These are phyloP conservation scores for Vimba vimba DNA, from an alignment of 2,113 vertebrate genomes.

Conservation along the genomic window DNA sequence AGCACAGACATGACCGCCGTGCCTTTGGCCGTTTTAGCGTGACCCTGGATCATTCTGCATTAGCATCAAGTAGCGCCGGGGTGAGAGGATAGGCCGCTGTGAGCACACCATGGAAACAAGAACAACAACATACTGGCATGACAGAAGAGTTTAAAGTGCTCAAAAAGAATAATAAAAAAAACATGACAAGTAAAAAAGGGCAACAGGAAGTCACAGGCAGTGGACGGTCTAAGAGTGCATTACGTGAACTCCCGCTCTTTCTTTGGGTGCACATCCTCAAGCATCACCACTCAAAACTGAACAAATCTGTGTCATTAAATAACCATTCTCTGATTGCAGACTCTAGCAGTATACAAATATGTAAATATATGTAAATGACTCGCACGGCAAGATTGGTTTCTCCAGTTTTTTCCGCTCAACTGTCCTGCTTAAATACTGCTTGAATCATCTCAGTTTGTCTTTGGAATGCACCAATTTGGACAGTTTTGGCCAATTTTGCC, in stretches of 20 bases:
- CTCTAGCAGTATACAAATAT: not conserved
- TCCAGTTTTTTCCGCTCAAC: not conserved
- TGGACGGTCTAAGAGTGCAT: not conserved
- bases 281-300: not conserved
- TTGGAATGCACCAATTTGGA: not conserved
- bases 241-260: not conserved
- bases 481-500: too few relatives aligned
- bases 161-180: not conserved
- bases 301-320: slow-evolving; percentile 6
- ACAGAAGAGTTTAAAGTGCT: not conserved
- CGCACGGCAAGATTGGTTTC: not conserved
- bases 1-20: not conserved
- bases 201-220: not conserved
- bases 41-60: slow-evolving; percentile 35
- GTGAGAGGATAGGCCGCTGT: not conserved
- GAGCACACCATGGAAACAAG: not conserved
- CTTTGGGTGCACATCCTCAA: not conserved
- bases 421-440: not conserved
- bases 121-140: not conserved
- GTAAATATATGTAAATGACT: slow-evolving; percentile 16
- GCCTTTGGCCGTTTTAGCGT: slow-evolving; percentile 20
- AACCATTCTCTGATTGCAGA: slow-evolving; percentile 20
- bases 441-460: not conserved
- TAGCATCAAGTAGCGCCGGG: not conserved
- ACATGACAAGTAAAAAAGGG: not conserved